Evolutionary conservation across 2,113 vertebrate genomes (phyloP).

Genomic region (Furnarius figulus): DNA sequence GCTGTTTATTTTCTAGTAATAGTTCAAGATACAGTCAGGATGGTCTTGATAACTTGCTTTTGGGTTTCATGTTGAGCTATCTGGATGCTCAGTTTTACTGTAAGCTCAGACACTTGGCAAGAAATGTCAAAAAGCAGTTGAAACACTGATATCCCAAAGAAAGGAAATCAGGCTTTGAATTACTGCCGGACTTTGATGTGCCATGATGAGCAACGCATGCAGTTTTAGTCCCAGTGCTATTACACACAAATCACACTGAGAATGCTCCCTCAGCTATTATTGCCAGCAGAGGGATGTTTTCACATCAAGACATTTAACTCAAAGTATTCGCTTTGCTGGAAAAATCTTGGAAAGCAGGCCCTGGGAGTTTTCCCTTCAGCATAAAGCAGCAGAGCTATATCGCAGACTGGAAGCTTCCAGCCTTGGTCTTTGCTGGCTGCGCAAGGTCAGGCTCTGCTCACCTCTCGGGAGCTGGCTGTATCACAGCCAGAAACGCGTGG

Average conservation of each 20-base stretch:
- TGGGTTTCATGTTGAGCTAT: neutral
- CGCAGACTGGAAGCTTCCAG: neutral
- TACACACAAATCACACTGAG: neutral
- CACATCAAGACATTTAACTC: neutral
- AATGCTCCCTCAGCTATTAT: neutral
- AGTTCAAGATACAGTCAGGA: neutral
- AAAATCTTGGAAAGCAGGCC: neutral
- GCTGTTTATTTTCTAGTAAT: neutral
- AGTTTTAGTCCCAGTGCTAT: neutral
- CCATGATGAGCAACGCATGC: neutral
- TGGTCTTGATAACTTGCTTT: neutral
- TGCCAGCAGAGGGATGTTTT: neutral
- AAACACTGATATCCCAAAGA: neutral
- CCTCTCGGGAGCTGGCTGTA: neutral
- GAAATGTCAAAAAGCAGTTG: neutral
- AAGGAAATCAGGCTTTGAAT: neutral
- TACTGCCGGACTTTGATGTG: neutral
- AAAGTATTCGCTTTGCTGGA: rapidly evolving
- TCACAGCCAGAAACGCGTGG: neutral
- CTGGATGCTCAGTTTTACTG: neutral
- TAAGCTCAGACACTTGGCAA: neutral
- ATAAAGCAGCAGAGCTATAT: neutral
- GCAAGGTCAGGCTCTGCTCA: neutral
- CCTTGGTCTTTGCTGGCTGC: neutral
- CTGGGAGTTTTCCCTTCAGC: neutral